Percentiles rank a stretch among this genome's conserved stretches.
Conservation (phyloP, 2,797 vertebrate species). For the Poecilia picta region DNA sequence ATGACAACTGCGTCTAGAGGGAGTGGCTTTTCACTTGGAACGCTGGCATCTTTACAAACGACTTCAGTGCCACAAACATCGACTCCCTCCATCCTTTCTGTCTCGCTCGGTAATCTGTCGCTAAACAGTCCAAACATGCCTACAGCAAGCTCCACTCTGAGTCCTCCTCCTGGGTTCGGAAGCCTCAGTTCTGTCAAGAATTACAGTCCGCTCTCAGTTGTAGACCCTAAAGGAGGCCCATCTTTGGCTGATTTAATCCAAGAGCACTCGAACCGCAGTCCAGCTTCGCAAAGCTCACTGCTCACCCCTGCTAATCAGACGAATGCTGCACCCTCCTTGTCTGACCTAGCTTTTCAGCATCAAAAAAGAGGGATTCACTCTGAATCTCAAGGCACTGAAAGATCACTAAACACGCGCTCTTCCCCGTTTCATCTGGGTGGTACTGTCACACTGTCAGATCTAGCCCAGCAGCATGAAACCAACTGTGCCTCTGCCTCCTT, state of each 20-base stretch:
- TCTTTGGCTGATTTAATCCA: slow-evolving; percentile 90
- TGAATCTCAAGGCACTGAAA: slow-evolving; percentile 20
- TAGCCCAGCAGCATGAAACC: slow-evolving; percentile 68
- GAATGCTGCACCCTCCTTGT: slow-evolving; percentile 46
- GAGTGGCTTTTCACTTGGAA: slow-evolving; percentile 68
- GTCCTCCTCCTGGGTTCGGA: slow-evolving; percentile 70
- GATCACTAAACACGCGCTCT: not conserved
- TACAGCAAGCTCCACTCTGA: slow-evolving; percentile 32
- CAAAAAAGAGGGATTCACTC: slow-evolving; percentile 47
- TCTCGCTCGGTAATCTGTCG: slow-evolving; percentile 74
- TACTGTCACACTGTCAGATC: slow-evolving; percentile 77
- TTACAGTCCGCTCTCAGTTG: slow-evolving; percentile 61
- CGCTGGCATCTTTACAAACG: slow-evolving; percentile 59
- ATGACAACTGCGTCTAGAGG: slow-evolving; percentile 48
- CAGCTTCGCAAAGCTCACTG: slow-evolving; percentile 63
- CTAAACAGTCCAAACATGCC: slow-evolving; percentile 66
- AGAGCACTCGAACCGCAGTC: slow-evolving; percentile 82
- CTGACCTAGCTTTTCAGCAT: slow-evolving; percentile 64
- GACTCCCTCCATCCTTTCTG: slow-evolving; percentile 66
- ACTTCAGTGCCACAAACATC: slow-evolving; percentile 38
- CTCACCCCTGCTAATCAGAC: slow-evolving; percentile 63
- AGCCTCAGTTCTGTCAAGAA: slow-evolving; percentile 73
- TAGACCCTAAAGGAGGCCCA: slow-evolving; percentile 76
- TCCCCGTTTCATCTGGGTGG: slow-evolving; percentile 40
- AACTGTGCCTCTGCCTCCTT: slow-evolving; percentile 29